Conservation (phyloP, 1,140 invertebrate species). For the Neodiprion lecontei region DNA sequence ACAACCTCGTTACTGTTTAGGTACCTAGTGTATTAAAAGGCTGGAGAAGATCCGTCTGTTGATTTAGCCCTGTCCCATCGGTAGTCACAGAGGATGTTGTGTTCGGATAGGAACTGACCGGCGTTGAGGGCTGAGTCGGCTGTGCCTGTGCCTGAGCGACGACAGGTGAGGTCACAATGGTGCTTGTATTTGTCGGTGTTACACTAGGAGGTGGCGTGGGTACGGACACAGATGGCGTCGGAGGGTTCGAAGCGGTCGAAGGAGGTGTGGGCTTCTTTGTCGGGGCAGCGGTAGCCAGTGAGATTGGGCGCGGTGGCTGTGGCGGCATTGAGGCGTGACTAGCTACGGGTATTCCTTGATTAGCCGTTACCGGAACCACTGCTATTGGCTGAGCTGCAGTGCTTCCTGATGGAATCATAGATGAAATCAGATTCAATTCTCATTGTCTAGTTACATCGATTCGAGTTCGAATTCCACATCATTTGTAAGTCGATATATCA, state of each 20-base stretch:
- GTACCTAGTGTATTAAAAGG: constrained; percentile 56
- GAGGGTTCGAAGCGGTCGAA: constrained; percentile 28
- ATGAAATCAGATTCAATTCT: neutral
- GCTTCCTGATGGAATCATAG: constrained; percentile 39
- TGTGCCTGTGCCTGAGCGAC: constrained; percentile 41
- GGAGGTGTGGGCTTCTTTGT: constrained; percentile 53
- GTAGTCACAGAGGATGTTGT: constrained; percentile 36
- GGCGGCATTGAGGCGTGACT: constrained; percentile 60
- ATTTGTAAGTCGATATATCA: no score
- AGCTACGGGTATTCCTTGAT: constrained; percentile 42
- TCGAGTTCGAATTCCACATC: no score
- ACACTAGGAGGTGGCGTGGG: constrained; percentile 53
- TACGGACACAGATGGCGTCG: constrained; percentile 12
- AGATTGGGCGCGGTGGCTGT: constrained; percentile 56
- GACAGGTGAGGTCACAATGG: constrained; percentile 51
- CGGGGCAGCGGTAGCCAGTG: constrained; percentile 57
- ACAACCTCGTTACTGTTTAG: neutral
- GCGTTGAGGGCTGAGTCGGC: constrained; percentile 41
- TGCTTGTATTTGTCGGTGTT: constrained; percentile 51
- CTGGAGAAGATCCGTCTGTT: constrained; percentile 54
- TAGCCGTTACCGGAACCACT: constrained; percentile 40
- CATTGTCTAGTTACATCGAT: no score
- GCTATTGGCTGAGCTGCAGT: constrained; percentile 38
- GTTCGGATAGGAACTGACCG: constrained; percentile 50
- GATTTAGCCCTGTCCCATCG: constrained; percentile 43